Evolutionary conservation across 2,113 vertebrate species (phyloP), one percentile per base, ranked within the genome.

Genomic region (Cacatua alba): DNA sequence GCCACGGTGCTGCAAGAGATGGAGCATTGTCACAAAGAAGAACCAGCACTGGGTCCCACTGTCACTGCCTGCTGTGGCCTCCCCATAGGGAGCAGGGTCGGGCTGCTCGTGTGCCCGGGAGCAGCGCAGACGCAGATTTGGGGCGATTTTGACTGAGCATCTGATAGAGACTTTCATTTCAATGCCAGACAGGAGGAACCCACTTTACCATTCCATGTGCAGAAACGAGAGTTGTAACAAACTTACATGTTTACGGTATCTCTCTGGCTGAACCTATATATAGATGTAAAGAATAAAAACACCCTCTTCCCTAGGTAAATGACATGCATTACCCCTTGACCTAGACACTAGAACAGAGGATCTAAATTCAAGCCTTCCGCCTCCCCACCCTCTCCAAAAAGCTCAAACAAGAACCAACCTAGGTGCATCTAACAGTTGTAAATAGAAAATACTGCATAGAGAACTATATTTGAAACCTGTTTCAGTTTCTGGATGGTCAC

Each of bases 381-480:
- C 96, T 97, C 95, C 94, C 90, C 71, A 49, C 85, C 95, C 91
- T 96, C 92, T 93, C 97, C 96, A 96, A 91, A 95, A 96, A 76
- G 64, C 37, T 92, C 91, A 94, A 92, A 82, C 92, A 77, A 97
- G 95, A 97, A 92, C 89, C 96, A 94, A 96, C 96, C 83, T 97
- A 96, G 95, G 96, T 95, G 95, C 97, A 97, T 97, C 92, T 88
- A 95, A 86, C 94, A 93, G 95, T 95, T 98, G 97, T 98, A 98
- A 97, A 98, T 98, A 98, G 95, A 94, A 94, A 95, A 94, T 96
- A 97, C 75, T 97, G 97, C 95, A 97, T 97, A 97, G 92, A 94
- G 95, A 96, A 88, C 96, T 96, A 96, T 97, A 97, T 97, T 97
- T 95, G 94, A 96, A 96, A 95, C 94, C 43, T 94, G 96, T 97